phyloP scores from a whole-genome alignment of 2,113 vertebrate species.

The Agapornis roseicollis region DNA sequence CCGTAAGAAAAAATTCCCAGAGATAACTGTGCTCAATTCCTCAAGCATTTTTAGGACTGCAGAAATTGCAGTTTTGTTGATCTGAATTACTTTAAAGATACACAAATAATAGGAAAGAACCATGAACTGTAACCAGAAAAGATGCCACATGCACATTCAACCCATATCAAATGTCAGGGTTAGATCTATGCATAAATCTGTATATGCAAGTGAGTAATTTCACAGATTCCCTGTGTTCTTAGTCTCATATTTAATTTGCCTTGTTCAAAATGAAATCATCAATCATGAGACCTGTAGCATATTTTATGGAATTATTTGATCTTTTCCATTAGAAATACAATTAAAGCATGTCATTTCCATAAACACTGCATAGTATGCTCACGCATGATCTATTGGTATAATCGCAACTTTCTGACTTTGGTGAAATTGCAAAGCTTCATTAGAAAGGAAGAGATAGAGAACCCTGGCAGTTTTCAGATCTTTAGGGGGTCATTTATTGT shows the following conservation, averaged over 20 bases:
- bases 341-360: conserved; percentile 10
- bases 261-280: conserved; percentile 22
- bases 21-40: not conserved
- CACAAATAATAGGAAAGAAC: not conserved
- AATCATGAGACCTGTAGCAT: not conserved
- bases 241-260: conserved; percentile 9
- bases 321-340: conserved; percentile 34
- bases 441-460: not conserved
- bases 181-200: not conserved
- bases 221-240: not conserved
- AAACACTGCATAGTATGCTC: not conserved
- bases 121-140: not conserved
- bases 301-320: conserved; percentile 29
- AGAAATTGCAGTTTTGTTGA: not conserved
- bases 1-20: not conserved
- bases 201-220: not conserved
- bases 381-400: conserved; percentile 33
- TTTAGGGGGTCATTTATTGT: conserved; percentile 1
- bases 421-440: conserved; percentile 33
- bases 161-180: not conserved
- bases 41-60: not conserved
- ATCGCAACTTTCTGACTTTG: conserved; percentile 1
- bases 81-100: not conserved
- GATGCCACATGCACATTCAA: not conserved
- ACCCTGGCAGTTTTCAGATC: not conserved